Base-by-base conservation (phyloP, 1,140 invertebrate species). In the Ceratoteleas bidentatus region DNA sequence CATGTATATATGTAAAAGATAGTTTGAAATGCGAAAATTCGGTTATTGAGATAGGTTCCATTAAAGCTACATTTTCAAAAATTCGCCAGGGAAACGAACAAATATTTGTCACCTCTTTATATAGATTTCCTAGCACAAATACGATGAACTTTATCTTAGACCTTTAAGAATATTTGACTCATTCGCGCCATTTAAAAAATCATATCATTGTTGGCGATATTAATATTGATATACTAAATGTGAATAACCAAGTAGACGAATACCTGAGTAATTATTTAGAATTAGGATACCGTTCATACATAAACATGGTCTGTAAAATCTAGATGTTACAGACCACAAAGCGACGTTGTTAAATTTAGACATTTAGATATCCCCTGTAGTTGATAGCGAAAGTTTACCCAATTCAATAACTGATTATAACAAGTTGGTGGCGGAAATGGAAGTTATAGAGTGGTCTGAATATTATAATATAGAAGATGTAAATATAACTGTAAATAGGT, bases 181-280 rank as follows among this genome's bases (percentile, higher is more conserved):
- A 7, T 13, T 2, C 15, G 8, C 11, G 3, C 10, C 3, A 43
- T 16, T 45, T 43, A 13, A 24, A 45, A 2, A 45, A 60, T 45
- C 57, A 45, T 13, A 45, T 60, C n/a, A 43, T 60, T 4, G 11
- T 45, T 8, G 54, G 54, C 33, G 56, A 58, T 58, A 58, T 58
- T 8, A 61, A 61, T 47, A 45, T 61, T 14, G 57, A 62, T 40
- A 38, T 64, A 15, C 24, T 52, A 11, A 64, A 52, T 16, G 14
- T 36, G 4, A 52, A 52, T 15, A 0, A n/a, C 2, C 36, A 8
- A 0, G 7, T 16, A 24, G 1, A 64, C 10, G n/a, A 64, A 0
- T 64, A 64, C 24, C 11, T 64, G 13, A 52, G 38, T 52, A 64
- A 64, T 38, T 64, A 14, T 50, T 3, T 16, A 10, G 61, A 52